Evolutionary conservation across 1,140 invertebrate species (phyloP).

Genomic region (Zaprionus ghesquierei): DNA sequence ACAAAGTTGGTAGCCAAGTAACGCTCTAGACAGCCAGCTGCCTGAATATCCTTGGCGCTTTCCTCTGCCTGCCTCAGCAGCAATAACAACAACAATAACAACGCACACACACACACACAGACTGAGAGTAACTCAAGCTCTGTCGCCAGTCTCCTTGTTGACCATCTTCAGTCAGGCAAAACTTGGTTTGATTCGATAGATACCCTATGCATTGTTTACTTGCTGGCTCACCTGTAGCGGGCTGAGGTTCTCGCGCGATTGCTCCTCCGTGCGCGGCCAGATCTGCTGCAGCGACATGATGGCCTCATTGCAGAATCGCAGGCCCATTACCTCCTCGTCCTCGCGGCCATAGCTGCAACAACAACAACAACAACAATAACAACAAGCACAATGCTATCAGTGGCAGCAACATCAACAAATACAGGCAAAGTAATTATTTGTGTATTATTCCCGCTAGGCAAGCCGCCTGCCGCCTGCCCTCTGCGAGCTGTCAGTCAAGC

Average conservation of each 20-base stretch:
- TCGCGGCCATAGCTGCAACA: conserved; percentile 90
- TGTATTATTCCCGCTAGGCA: background rate
- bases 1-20: conserved; percentile 34
- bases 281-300: conserved; percentile 93
- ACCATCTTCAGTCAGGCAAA: background rate
- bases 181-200: background rate
- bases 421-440: conserved; percentile 14
- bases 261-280: conserved; percentile 87
- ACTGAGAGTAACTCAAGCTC: background rate
- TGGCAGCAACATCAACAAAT: background rate
- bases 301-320: conserved; percentile 95
- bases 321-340: conserved; percentile 96
- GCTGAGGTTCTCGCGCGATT: conserved; percentile 84
- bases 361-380: background rate
- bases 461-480: background rate
- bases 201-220: background rate
- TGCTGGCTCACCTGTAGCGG: conserved; percentile 88
- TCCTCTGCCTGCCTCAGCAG: background rate
- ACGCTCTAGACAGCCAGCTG: conserved; percentile 7
- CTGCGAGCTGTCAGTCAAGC: conserved; percentile 14
- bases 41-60: background rate
- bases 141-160: background rate
- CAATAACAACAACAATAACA: background rate
- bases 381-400: background rate
- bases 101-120: background rate